phyloP scores from a whole-genome alignment of 2,888 invertebrate species.

The Heterodera filipjevi region DNA sequence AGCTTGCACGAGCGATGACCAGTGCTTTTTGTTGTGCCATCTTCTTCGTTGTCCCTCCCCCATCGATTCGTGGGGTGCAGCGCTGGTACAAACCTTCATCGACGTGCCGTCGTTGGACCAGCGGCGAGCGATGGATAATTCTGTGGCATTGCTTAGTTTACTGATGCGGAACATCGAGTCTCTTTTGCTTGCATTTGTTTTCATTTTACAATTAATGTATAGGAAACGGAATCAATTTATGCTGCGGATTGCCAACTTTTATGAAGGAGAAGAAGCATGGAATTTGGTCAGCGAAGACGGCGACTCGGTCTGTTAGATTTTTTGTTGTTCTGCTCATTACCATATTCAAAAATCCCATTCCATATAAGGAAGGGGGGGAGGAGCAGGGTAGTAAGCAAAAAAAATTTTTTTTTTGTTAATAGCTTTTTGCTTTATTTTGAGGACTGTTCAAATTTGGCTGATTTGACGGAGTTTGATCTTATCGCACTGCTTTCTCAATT shows the following conservation, averaged over 20 bases:
- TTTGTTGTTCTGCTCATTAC: neutral
- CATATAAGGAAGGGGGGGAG: too few species aligned
- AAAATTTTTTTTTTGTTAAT: neutral
- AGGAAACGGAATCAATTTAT: conserved; percentile 47
- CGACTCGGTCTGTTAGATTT: conserved; percentile 37
- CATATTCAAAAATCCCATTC: too few species aligned
- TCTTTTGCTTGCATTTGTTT: neutral
- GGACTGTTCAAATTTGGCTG: conserved; percentile 36
- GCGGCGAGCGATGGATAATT: conserved; percentile 53
- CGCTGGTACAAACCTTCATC: conserved; percentile 51
- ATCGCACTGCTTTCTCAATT: conserved; percentile 58
- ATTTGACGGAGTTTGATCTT: conserved; percentile 56
- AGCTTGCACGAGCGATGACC: conserved; percentile 51
- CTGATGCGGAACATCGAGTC: conserved; percentile 54
- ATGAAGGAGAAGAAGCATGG: conserved; percentile 45
- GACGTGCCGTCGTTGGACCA: conserved; percentile 43
- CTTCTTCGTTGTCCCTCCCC: conserved; percentile 59
- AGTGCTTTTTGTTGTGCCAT: conserved; percentile 58
- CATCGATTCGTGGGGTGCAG: conserved; percentile 53
- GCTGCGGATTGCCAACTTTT: conserved; percentile 29
- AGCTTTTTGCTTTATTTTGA: neutral
- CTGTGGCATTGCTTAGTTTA: conserved; percentile 56
- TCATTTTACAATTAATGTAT: neutral
- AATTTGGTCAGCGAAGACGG: conserved; percentile 49
- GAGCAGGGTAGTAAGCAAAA: too few species aligned